These are phyloP conservation scores for Callyntrura guangdongensis DNA, from an alignment of 2,888 invertebrate genomes.

Conservation along the genomic window DNA sequence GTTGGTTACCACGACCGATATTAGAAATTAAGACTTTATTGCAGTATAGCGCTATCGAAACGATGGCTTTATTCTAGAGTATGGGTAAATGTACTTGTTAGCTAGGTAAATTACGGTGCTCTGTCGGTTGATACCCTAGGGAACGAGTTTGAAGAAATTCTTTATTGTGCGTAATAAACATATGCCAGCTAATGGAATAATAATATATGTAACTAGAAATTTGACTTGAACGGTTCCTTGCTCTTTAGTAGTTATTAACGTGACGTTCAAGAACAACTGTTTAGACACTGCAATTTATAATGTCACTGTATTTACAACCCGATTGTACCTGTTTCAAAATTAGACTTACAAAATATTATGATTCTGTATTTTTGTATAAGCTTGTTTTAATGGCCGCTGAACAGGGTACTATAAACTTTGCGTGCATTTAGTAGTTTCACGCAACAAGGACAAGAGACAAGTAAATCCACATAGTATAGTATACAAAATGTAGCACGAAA, in stretches of 20 bases:
- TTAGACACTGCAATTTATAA: not conserved
- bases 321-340: not conserved
- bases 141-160: not conserved
- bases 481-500: not conserved
- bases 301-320: constrained; percentile 6
- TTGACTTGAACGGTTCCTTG: not conserved
- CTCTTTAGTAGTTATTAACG: not conserved
- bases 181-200: not conserved
- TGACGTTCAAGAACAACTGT: not conserved
- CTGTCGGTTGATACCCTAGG: not conserved
- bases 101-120: not conserved
- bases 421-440: not conserved
- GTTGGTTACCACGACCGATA: not conserved
- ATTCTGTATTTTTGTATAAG: not conserved
- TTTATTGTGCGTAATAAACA: not conserved
- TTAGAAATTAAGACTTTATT: not conserved
- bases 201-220: not conserved
- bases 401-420: not conserved
- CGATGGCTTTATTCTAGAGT: not conserved
- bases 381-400: not conserved
- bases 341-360: not conserved
- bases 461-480: not conserved
- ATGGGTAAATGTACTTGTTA: not conserved
- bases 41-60: not conserved
- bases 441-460: not conserved